Evolutionary conservation across 2,113 vertebrate genomes (phyloP).

Genomic region (Melanerpes aurifrons): DNA sequence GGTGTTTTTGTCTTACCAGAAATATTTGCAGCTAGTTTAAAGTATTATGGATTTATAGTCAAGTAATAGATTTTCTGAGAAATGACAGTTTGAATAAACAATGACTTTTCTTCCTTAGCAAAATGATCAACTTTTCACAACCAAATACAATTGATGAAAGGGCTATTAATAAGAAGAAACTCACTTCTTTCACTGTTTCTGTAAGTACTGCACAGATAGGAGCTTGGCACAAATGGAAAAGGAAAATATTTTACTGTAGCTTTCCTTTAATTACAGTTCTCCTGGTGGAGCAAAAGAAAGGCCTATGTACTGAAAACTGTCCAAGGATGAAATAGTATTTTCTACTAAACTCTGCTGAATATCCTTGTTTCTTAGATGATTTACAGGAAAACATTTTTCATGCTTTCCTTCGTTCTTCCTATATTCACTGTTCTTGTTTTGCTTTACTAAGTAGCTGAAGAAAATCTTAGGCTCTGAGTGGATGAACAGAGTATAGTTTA

Average conservation of each 20-base stretch:
- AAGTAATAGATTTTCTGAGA: neutral
- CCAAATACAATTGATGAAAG: constrained; percentile 97
- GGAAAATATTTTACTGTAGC: neutral
- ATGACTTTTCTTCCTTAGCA: constrained; percentile 80
- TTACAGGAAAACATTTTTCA: neutral
- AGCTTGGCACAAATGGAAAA: neutral
- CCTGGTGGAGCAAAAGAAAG: neutral
- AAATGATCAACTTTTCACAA: constrained; percentile 97
- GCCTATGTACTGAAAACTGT: neutral
- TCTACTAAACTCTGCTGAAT: neutral
- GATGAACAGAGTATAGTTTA: neutral
- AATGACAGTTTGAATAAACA: constrained; percentile 12
- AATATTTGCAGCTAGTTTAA: neutral
- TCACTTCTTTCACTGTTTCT: constrained; percentile 91
- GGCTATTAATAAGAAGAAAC: constrained; percentile 95
- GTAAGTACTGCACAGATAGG: constrained; percentile 78
- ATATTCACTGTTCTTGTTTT: neutral
- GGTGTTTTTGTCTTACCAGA: neutral
- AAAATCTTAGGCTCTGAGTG: neutral
- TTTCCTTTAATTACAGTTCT: neutral
- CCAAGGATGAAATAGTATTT: neutral
- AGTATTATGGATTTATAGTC: neutral
- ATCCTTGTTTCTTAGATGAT: neutral
- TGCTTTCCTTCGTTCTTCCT: neutral
- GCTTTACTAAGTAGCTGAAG: neutral